Evolutionary conservation across 2,113 vertebrate species (phyloP).

Genomic region (Nothobranchius kuhntae): DNA sequence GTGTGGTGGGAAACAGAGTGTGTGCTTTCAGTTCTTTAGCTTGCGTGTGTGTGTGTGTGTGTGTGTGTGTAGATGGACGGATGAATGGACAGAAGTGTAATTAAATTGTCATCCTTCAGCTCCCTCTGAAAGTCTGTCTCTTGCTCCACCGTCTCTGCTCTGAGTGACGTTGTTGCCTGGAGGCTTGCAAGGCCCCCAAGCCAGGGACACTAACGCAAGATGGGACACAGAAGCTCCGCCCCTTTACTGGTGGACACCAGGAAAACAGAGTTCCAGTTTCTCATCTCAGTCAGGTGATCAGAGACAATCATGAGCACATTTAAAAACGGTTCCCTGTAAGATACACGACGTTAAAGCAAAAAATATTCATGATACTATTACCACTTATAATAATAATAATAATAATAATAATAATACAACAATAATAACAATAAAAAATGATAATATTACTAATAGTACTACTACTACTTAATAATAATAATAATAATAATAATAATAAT

Average conservation of each 20-base stretch:
- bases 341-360: no score
- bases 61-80: conserved; percentile 44
- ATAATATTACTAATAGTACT: no score
- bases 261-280: not conserved
- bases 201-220: conserved; percentile 19
- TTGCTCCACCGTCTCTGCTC: conserved; percentile 48
- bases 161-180: conserved; percentile 28
- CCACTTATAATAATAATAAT: no score
- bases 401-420: no score
- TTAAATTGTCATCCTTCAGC: conserved; percentile 77
- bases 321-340: no score
- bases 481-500: no score
- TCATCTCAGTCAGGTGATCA: no score
- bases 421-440: no score
- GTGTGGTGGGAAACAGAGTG: conserved; percentile 32
- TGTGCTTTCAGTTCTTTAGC: no score
- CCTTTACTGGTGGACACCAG: not conserved
- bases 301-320: no score
- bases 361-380: no score
- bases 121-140: conserved; percentile 57
- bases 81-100: conserved; percentile 73
- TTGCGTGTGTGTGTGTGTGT: conserved; percentile 13
- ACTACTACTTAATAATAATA: no score
- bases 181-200: conserved; percentile 9
- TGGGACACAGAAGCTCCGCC: conserved; percentile 12